Evolutionary conservation across 23 tunicate species (phyloP), one percentile per base, ranked within the genome.

Genomic region (Trididemnum clinides): DNA sequence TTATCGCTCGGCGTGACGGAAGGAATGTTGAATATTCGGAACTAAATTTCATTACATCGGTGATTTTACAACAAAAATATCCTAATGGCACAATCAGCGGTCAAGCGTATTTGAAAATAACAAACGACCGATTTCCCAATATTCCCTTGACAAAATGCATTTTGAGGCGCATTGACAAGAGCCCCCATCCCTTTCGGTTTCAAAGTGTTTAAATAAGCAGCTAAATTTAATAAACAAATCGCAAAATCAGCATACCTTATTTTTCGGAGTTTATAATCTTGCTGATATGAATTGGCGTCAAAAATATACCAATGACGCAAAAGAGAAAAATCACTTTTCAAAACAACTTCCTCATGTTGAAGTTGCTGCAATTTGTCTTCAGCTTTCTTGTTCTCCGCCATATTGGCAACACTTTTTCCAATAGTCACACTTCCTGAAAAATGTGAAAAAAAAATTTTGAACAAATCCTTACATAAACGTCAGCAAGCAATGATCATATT

Each of bases 201-300:
- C n/a, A n/a, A n/a, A n/a, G n/a, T n/a, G n/a, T n/a, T n/a, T n/a
- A n/a, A n/a, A n/a, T n/a, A n/a, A n/a, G n/a, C n/a, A n/a, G n/a
- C n/a, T n/a, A n/a, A n/a, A n/a, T n/a, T n/a, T n/a, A n/a, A n/a
- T n/a, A n/a, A n/a, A n/a, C n/a, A n/a, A n/a, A n/a, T n/a, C n/a
- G n/a, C n/a, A n/a, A n/a, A n/a, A n/a, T n/a, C n/a, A 70, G 7
- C 21, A 39, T 34, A 87, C 91, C 85, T 87, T 12, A 79, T 64
- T 20, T 33, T 30, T 34, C 70, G 82, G 3, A 87, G 72, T 25
- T 58, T 26, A 72, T 80, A 87, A 1, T 28, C 3, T 32, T 30
- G 39, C 2, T 85, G 85, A 15, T 22, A 31, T 0, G 72, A 0
- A 37, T 80, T 87, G 22, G 64, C 31, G 36, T 87, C 83, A 32